Evolutionary conservation across 64 coral and sea anemone genomes (phyloP), one percentile per base, ranked within the genome.

Genomic region (Dendronephthya gigantea): DNA sequence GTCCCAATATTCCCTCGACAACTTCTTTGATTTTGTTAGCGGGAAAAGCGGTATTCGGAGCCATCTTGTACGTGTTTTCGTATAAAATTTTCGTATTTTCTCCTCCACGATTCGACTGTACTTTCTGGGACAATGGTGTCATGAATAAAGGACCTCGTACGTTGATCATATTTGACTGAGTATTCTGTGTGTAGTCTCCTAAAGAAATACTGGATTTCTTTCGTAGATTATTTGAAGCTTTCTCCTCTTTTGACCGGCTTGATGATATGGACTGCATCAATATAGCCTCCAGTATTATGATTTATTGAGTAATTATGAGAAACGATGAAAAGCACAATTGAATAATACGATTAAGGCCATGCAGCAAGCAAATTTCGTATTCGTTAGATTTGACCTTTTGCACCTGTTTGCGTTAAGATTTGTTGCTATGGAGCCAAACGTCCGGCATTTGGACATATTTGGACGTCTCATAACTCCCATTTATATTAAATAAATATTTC

Each of bases 21-120:
- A 98, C 87, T 4, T 69, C 51, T 14, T 87, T 88, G 1, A 93
- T 87, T 33, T 83, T 91, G 35, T 85, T 36, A 56, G 82, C 76
- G 6, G 95, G 95, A 48, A 98, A 98, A 48, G 87, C 89, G 7
- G 75, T 85, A 22, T 85, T 90, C 0, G 95, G 95, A 43, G 49
- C 37, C 88, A 88, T 93, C 83, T 93, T 88, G 72, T 83, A 98
- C 9, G 92, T 93, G 25, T 98, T 98, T 82, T 98, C 90, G 31
- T 84, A 27, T 13, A 40, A 23, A 12, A 86, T 15, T 68, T 90
- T 87, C 23, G 91, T 70, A 6, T 27, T 13, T 15, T 33, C 82
- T 39, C 31, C 50, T 4, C 62, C 50, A 12, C 87, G 72, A 34
- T 34, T 39, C 9, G 36, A 39, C 1, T 79, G 72, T 35, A 7